Conservation (phyloP, 2,888 invertebrate genomes). For the Phalera bucephala region DNA sequence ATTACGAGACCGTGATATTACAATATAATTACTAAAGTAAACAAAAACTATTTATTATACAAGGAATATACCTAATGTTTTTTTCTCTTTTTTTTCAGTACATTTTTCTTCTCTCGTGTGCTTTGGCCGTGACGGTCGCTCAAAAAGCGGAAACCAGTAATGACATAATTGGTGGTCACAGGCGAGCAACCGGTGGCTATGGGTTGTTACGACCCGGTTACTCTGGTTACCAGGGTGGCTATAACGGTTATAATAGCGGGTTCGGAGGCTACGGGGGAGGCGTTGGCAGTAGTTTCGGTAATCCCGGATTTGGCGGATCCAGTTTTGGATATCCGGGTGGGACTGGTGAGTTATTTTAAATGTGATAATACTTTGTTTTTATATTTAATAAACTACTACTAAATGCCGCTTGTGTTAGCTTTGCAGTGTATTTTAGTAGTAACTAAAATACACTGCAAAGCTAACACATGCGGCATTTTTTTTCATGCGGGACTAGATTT, state of each 20-base stretch:
- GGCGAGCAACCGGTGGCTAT: conserved; percentile 58
- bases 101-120: conserved; percentile 53
- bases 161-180: conserved; percentile 44
- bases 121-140: conserved; percentile 48
- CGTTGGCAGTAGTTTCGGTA: conserved; percentile 9
- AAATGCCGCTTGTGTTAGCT: too few species aligned
- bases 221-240: conserved; percentile 35
- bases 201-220: conserved; percentile 57
- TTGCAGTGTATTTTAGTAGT: too few species aligned
- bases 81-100: conserved; percentile 46
- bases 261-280: conserved; percentile 24
- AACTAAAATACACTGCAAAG: too few species aligned
- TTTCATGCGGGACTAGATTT: too few species aligned
- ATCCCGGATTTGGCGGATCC: conserved; percentile 10
- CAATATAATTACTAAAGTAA: too few species aligned
- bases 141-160: conserved; percentile 52
- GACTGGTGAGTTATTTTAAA: too few species aligned
- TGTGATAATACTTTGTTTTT: too few species aligned
- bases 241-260: conserved; percentile 33
- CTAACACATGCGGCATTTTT: too few species aligned
- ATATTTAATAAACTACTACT: too few species aligned
- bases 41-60: background rate
- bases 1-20: too few species aligned
- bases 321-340: conserved; percentile 14
- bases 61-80: background rate